Evolutionary conservation across 2,113 vertebrate genomes (phyloP).

Genomic region (Mastomys natalensis): DNA sequence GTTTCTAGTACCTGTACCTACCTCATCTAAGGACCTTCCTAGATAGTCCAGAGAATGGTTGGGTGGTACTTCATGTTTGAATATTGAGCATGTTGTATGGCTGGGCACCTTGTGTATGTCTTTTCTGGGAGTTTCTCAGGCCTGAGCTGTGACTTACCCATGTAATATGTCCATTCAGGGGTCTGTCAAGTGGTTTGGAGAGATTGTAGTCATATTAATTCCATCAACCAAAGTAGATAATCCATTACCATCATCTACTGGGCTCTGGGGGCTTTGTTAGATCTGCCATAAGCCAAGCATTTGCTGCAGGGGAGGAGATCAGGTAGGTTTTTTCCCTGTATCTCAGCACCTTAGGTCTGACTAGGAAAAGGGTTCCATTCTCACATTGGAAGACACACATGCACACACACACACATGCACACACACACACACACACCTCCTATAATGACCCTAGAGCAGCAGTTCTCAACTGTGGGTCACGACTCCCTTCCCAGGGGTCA

Average conservation of each 20-base stretch:
- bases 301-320: neutral
- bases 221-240: too few species aligned
- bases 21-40: neutral
- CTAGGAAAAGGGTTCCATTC: neutral
- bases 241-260: neutral
- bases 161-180: neutral
- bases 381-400: too few species aligned
- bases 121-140: conserved; percentile 27
- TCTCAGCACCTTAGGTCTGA: neutral
- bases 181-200: neutral
- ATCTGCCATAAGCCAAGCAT: neutral
- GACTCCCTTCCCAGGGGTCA: neutral
- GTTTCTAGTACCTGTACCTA: neutral
- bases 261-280: neutral
- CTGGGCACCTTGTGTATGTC: neutral
- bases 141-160: neutral
- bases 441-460: neutral
- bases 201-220: neutral
- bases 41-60: neutral
- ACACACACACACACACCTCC: neutral
- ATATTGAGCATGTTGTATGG: neutral
- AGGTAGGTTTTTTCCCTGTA: neutral
- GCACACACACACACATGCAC: too few species aligned
- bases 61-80: neutral
- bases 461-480: neutral